Percentiles rank a stretch among this genome's conserved stretches.
Evolutionary conservation across 2,888 invertebrate species (phyloP).

Genomic region (Thecophora atra): DNA sequence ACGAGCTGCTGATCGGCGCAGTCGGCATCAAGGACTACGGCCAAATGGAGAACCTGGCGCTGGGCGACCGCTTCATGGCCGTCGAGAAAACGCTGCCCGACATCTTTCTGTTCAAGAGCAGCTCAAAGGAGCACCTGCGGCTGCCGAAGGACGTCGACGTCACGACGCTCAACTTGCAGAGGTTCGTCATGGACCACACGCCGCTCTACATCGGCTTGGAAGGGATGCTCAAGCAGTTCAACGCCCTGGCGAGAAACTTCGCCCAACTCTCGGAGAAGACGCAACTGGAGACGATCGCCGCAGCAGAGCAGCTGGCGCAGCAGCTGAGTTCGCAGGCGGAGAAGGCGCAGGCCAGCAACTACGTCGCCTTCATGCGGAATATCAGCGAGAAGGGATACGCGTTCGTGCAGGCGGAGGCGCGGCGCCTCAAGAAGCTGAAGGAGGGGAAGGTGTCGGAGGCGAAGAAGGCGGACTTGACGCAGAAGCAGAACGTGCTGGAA

Average conservation of each 20-base stretch:
- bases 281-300: conserved; percentile 63
- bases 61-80: conserved; percentile 81
- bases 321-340: conserved; percentile 60
- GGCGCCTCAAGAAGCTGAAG: conserved; percentile 80
- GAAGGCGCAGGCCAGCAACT: conserved; percentile 75
- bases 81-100: conserved; percentile 84
- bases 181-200: conserved; percentile 75
- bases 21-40: conserved; percentile 95
- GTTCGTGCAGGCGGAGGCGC: conserved; percentile 81
- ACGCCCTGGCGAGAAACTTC: conserved; percentile 81
- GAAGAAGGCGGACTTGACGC: conserved; percentile 82
- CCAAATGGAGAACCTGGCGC: conserved; percentile 85
- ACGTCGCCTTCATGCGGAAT: conserved; percentile 83
- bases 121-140: conserved; percentile 47
- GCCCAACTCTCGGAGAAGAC: conserved; percentile 68
- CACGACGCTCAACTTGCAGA: conserved; percentile 74
- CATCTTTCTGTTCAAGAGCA: conserved; percentile 76
- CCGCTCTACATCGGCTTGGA: conserved; percentile 86
- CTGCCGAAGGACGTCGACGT: conserved; percentile 68
- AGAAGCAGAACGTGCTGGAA: conserved; percentile 83
- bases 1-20: conserved; percentile 83
- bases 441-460: conserved; percentile 83
- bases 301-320: conserved; percentile 43
- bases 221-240: conserved; percentile 85
- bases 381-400: conserved; percentile 79